phyloP scores from a whole-genome alignment of 2,113 vertebrate species.

The Bubo bubo region DNA sequence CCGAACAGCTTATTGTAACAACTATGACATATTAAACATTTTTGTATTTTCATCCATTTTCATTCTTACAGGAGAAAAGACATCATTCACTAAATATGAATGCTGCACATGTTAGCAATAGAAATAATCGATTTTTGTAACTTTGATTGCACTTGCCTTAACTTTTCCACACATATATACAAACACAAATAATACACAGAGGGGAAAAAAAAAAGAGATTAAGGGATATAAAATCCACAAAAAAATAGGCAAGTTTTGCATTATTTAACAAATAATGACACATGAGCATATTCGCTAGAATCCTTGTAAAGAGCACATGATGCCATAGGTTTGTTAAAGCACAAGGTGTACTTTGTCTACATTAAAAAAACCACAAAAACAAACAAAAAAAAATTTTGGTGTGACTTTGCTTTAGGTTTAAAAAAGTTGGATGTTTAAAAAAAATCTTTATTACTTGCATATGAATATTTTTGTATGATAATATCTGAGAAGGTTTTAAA shows the following conservation, averaged over 20 bases:
- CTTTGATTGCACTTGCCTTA: conserved; percentile 79
- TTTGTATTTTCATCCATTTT: conserved; percentile 66
- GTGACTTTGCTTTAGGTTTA: conserved; percentile 73
- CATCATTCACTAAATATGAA: conserved; percentile 68
- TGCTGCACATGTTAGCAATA: conserved; percentile 79
- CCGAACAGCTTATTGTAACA: conserved; percentile 9
- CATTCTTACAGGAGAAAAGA: conserved; percentile 55
- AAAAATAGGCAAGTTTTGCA: conserved; percentile 70
- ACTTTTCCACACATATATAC: conserved; percentile 52
- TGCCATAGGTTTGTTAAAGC: conserved; percentile 76
- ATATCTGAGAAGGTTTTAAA: conserved; percentile 70
- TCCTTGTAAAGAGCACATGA: conserved; percentile 70
- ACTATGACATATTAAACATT: conserved; percentile 28
- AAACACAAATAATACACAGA: background rate
- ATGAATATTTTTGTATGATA: conserved; percentile 81
- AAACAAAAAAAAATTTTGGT: conserved; percentile 34
- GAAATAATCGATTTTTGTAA: conserved; percentile 72
- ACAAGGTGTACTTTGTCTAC: conserved; percentile 75
- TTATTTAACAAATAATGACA: conserved; percentile 61
- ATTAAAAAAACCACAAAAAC: conserved; percentile 1
- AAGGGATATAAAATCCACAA: conserved; percentile 18
- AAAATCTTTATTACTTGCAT: conserved; percentile 72
- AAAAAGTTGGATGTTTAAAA: conserved; percentile 69
- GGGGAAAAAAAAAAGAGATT: background rate
- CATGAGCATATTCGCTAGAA: conserved; percentile 36